Percentiles rank a stretch among this genome's conserved stretches.
These are phyloP conservation scores for Holocentrus rufus DNA, from an alignment of 2,797 vertebrate genomes.

Conservation along the genomic window DNA sequence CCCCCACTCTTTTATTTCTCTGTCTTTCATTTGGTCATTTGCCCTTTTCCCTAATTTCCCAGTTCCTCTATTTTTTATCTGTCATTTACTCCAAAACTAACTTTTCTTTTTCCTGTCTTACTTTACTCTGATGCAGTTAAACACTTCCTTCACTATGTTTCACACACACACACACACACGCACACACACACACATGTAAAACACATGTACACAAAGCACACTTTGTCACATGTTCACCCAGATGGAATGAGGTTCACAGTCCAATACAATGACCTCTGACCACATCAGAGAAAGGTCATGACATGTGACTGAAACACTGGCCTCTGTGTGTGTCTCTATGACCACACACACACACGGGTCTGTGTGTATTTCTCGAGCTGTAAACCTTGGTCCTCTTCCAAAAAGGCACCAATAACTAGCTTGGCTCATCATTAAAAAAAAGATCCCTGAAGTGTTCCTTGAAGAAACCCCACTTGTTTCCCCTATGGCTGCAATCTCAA, in stretches of 20 bases:
- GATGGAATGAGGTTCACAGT: background rate
- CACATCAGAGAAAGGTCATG: constrained; percentile 2
- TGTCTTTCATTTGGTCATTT: background rate
- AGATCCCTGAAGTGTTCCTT: background rate
- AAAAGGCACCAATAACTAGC: too few species aligned
- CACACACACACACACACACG: background rate
- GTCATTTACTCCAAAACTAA: too few species aligned
- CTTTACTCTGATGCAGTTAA: background rate
- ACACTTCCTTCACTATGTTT: background rate
- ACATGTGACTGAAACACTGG: background rate
- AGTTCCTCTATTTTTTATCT: too few species aligned
- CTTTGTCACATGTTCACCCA: background rate
- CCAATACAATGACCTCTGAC: background rate
- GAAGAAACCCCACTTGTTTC: background rate
- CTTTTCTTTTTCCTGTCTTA: background rate
- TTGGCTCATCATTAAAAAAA: too few species aligned
- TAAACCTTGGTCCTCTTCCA: too few species aligned
- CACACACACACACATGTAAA: background rate
- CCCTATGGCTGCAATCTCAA: background rate
- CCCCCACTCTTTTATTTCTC: background rate
- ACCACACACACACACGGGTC: background rate
- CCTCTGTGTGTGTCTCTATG: constrained; percentile 1
- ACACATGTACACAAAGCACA: background rate
- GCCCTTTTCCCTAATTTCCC: too few species aligned
- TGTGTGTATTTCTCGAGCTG: too few species aligned